phyloP scores from a whole-genome alignment of 2,888 invertebrate species.

The Lampropteryx suffumata region DNA sequence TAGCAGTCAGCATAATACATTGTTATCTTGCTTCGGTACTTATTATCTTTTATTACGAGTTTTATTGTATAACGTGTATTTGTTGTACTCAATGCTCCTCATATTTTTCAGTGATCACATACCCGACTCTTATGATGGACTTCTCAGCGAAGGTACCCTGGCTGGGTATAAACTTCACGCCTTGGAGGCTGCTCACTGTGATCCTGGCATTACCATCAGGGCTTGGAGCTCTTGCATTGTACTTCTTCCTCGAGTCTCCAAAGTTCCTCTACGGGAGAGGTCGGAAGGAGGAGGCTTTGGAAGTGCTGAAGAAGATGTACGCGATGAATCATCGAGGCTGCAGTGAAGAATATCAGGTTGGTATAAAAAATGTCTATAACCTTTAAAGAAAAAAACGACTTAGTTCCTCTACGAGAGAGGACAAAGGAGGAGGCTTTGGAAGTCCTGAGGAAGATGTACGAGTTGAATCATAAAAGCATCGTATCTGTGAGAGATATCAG shows the following conservation, averaged over 20 bases:
- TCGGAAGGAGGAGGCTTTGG: slow-evolving; percentile 83
- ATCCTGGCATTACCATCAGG: slow-evolving; percentile 65
- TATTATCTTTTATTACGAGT: too few species aligned
- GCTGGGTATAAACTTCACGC: slow-evolving; percentile 82
- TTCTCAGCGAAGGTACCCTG: slow-evolving; percentile 64
- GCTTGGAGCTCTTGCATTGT: slow-evolving; percentile 82
- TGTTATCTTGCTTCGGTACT: too few species aligned
- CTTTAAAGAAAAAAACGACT: too few species aligned
- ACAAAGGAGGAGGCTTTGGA: too few species aligned
- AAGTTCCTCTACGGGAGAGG: slow-evolving; percentile 88
- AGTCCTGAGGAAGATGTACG: too few species aligned
- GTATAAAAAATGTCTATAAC: neutral
- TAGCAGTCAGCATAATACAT: too few species aligned
- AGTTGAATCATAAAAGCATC: too few species aligned
- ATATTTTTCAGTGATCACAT: slow-evolving; percentile 82
- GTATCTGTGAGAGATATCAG: too few species aligned
- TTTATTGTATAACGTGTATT: too few species aligned
- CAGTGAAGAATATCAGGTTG: slow-evolving; percentile 58
- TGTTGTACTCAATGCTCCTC: too few species aligned
- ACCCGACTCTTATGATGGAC: slow-evolving; percentile 83
- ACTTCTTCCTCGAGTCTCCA: slow-evolving; percentile 89
- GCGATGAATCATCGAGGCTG: slow-evolving; percentile 53
- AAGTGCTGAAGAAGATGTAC: slow-evolving; percentile 64
- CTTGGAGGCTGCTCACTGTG: slow-evolving; percentile 89
- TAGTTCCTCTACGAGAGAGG: too few species aligned